These are phyloP conservation scores for Eumeta japonica DNA, from an alignment of 1,140 invertebrate genomes.

Conservation along the genomic window DNA sequence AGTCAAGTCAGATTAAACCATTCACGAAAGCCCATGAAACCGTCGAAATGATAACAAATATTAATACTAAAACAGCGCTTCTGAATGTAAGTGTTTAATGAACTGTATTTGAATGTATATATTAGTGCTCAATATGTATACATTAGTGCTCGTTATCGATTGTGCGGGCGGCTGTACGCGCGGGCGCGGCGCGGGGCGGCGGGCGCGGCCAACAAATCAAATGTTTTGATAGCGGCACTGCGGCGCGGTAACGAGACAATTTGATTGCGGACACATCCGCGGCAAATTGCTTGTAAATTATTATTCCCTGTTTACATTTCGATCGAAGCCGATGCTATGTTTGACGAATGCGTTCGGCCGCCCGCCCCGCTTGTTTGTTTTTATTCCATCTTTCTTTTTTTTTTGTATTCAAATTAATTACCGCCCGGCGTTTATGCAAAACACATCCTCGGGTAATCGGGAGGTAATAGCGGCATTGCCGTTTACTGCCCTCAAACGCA, in stretches of 20 bases:
- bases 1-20: too few relatives aligned
- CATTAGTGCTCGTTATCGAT: too few relatives aligned
- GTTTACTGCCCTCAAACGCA: too few relatives aligned
- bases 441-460: slow-evolving; percentile 11
- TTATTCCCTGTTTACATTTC: slow-evolving; percentile 57
- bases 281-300: slow-evolving; percentile 57
- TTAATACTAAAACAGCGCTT: too few relatives aligned
- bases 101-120: too few relatives aligned
- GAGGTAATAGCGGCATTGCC: slow-evolving; percentile 11
- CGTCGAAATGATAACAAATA: too few relatives aligned
- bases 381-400: slow-evolving; percentile 29
- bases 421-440: slow-evolving; percentile 17
- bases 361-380: slow-evolving; percentile 31
- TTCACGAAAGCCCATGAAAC: too few relatives aligned
- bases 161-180: too few relatives aligned
- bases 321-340: slow-evolving; percentile 43
- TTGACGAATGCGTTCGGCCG: slow-evolving; percentile 17
- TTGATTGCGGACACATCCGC: slow-evolving; percentile 56
- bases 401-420: too few relatives aligned
- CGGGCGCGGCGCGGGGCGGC: too few relatives aligned
- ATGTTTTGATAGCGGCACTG: slow-evolving; percentile 54
- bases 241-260: slow-evolving; percentile 56
- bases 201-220: slow-evolving; percentile 46
- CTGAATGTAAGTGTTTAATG: too few relatives aligned
- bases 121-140: too few relatives aligned